A percentile compares a stretch with the other conserved stretches of the same genome.
Evolutionary conservation across 2,113 vertebrate genomes (phyloP).

Genomic region (Pteruthius melanotis): DNA sequence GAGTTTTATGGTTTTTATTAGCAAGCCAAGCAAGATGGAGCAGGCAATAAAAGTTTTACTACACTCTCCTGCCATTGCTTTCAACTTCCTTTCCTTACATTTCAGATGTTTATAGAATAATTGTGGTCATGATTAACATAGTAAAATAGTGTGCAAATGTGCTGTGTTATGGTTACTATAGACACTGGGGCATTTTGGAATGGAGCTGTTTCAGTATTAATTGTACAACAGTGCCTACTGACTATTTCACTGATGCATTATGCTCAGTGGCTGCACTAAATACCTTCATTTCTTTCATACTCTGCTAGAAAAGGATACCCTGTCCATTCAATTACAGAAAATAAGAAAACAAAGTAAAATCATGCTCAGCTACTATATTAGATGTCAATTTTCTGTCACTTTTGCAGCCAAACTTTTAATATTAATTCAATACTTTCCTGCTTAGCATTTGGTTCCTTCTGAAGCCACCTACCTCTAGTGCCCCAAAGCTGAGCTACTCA

Average conservation of each 20-base stretch:
- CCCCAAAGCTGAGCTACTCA: neutral
- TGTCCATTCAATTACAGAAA: neutral
- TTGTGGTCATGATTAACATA: slow-evolving; percentile 2
- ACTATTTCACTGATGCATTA: neutral
- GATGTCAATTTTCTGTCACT: neutral
- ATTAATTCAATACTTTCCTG: neutral
- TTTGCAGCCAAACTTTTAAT: neutral
- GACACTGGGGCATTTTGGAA: neutral
- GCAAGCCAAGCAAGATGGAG: slow-evolving; percentile 57
- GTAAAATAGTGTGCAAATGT: neutral
- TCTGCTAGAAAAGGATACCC: neutral
- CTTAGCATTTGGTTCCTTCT: neutral
- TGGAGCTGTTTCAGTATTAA: neutral
- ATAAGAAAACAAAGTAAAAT: neutral
- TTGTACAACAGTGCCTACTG: neutral
- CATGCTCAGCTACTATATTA: neutral
- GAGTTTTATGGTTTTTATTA: slow-evolving; percentile 64
- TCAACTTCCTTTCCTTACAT: slow-evolving; percentile 3
- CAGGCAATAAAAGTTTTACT: slow-evolving; percentile 54
- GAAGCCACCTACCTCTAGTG: neutral
- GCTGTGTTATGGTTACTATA: neutral
- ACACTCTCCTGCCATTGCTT: neutral
- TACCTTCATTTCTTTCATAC: neutral
- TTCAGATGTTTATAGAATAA: slow-evolving; percentile 40
- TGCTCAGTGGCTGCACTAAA: neutral